phyloP scores from a whole-genome alignment of 2,888 invertebrate species.

The Lepidocyrtinus sp. region DNA sequence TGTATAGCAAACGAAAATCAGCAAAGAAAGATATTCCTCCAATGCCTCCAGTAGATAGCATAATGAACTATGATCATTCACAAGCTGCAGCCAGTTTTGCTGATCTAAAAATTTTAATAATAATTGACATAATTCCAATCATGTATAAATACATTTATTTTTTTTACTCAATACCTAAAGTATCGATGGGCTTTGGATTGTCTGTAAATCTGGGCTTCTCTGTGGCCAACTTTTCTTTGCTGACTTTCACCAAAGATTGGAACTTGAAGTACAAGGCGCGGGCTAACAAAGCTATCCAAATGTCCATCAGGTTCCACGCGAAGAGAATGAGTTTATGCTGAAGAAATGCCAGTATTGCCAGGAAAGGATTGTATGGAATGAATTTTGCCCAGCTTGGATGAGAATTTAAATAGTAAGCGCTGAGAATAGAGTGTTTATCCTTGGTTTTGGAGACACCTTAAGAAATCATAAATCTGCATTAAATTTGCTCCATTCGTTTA shows the following conservation, averaged over 20 bases:
- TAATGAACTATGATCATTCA: no score
- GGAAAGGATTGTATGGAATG: constrained; percentile 33
- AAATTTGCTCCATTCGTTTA: not conserved
- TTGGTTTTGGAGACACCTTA: no score
- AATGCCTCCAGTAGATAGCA: no score
- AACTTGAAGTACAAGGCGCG: not conserved
- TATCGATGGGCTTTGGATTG: not conserved
- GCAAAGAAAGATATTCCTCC: no score
- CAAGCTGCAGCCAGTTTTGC: no score
- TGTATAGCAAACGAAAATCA: no score
- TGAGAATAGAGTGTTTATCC: not conserved
- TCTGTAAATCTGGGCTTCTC: constrained; percentile 14
- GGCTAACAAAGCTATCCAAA: not conserved
- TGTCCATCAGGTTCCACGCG: constrained; percentile 57
- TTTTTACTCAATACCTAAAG: no score
- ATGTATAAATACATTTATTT: no score
- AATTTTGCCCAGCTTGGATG: constrained; percentile 25
- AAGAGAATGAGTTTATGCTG: constrained; percentile 49
- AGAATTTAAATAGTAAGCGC: constrained; percentile 27
- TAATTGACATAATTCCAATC: no score
- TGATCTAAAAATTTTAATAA: no score
- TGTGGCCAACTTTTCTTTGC: not conserved
- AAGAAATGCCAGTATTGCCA: constrained; percentile 33
- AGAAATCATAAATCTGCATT: not conserved
- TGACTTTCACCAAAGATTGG: not conserved